Evolutionary conservation across 2,888 invertebrate species (phyloP).

Genomic region (Yponomeuta plumbellus): DNA sequence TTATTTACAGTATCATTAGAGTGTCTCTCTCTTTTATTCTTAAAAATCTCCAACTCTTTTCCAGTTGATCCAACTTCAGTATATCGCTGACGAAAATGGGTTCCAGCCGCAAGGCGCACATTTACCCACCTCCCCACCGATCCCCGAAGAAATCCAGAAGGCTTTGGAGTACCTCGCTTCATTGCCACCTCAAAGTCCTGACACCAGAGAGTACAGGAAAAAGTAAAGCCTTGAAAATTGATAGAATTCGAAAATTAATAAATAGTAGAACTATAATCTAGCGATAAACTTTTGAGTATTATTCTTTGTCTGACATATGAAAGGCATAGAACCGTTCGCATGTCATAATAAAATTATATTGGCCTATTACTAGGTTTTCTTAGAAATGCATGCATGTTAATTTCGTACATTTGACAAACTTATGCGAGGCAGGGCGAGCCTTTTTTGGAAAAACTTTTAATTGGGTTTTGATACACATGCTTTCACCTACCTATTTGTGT

Average conservation of each 20-base stretch:
- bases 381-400: too few species aligned
- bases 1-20: not conserved
- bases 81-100: constrained; percentile 84
- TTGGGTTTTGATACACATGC: too few species aligned
- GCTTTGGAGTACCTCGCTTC: constrained; percentile 80
- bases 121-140: constrained; percentile 80
- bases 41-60: not conserved
- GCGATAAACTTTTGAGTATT: too few species aligned
- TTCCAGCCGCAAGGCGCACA: constrained; percentile 81
- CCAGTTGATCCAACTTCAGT: constrained; percentile 77
- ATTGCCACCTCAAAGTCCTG: constrained; percentile 68
- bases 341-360: too few species aligned
- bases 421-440: too few species aligned
- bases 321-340: too few species aligned
- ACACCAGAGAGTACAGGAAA: constrained; percentile 37
- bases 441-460: too few species aligned
- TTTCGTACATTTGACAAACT: too few species aligned
- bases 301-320: too few species aligned
- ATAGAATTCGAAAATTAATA: not conserved
- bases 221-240: constrained; percentile 21
- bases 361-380: too few species aligned
- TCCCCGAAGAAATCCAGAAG: constrained; percentile 80
- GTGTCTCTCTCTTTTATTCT: not conserved
- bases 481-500: too few species aligned
- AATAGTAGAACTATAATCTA: too few species aligned